Evolutionary conservation across 2,888 invertebrate genomes (phyloP), one percentile per base, ranked within the genome.

Genomic region (Harpalus rufipes): DNA sequence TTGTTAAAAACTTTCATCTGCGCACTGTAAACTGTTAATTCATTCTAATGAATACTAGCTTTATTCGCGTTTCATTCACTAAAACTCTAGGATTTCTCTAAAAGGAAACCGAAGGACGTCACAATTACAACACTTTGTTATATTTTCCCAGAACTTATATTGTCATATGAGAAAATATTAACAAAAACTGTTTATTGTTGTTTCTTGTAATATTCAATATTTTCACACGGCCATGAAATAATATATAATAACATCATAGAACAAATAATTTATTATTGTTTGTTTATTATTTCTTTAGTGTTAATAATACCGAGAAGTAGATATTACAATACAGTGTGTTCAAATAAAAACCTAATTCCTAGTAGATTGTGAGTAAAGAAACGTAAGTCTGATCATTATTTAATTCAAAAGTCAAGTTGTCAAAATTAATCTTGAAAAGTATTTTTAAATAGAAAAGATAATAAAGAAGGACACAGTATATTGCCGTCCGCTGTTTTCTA

Each of bases 1-100:
- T 74, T 18, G 16, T 21, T 41, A 51, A 51, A 72, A 74, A 74
- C 44, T 56, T 51, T 74, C 41, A 44, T 72, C 72, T 18, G 18
- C 14, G 18, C 74, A 74, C 6, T 18, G 74, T n/a, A 51, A 74
- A 74, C 51, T 72, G 51, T 74, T 56, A 74, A 74, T 74, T 41
- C 41, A 72, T 8, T 72, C 18, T 72, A 39, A 72, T 72, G 72
- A 74, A 74, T 74, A 74, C 74, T 25, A 74, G 16, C 51, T n/a
- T 74, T 74, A 74, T 74, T 68, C 63, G 7, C 21, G 7, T 68
- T 25, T 25, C 25, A 63, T 63, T 32, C 8, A 25, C 25, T 10
- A 25, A 63, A 63, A 16, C 14, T 32, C 59, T 59, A 59, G 59
- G 10, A 14, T 16, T 59, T 59, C 16, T n/a, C 59, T 59, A 59